Evolutionary conservation across 1,140 invertebrate genomes (phyloP).

Genomic region (Drosophila grimshawi): DNA sequence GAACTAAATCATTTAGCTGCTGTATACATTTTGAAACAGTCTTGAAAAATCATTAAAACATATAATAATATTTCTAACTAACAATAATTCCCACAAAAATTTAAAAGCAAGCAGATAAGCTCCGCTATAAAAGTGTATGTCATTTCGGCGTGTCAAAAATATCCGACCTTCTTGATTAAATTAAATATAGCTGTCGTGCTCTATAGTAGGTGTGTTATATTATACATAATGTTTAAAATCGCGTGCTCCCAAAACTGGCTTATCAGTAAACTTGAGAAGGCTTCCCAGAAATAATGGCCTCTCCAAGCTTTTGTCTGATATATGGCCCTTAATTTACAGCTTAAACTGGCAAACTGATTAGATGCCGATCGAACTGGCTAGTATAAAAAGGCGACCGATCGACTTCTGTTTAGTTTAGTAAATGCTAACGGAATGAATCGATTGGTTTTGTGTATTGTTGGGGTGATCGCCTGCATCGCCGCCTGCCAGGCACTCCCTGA

Average conservation of each 20-base stretch:
- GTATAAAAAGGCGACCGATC: slow-evolving; percentile 41
- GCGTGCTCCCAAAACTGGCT: background rate
- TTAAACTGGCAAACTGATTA: slow-evolving; percentile 35
- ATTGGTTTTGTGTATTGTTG: slow-evolving; percentile 46
- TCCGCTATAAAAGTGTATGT: too few species aligned
- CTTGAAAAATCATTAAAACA: too few species aligned
- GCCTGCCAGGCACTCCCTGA: slow-evolving; percentile 43
- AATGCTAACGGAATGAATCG: slow-evolving; percentile 60
- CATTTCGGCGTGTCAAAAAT: too few species aligned
- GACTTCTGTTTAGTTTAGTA: slow-evolving; percentile 24
- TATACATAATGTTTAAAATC: background rate
- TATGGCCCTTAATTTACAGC: slow-evolving; percentile 53
- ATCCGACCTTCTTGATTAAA: background rate
- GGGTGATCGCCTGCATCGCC: slow-evolving; percentile 46
- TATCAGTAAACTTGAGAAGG: slow-evolving; percentile 32
- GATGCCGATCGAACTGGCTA: background rate
- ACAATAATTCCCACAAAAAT: too few species aligned
- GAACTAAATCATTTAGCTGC: too few species aligned
- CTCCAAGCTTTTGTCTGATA: slow-evolving; percentile 32
- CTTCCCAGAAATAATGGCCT: slow-evolving; percentile 9
- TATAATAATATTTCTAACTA: too few species aligned
- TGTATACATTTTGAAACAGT: too few species aligned
- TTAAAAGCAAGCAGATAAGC: too few species aligned
- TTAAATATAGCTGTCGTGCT: slow-evolving; percentile 14
- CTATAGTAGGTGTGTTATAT: slow-evolving; percentile 1